These are phyloP conservation scores for Eupithecia dodoneata DNA, from an alignment of 2,888 invertebrate genomes.

Conservation along the genomic window DNA sequence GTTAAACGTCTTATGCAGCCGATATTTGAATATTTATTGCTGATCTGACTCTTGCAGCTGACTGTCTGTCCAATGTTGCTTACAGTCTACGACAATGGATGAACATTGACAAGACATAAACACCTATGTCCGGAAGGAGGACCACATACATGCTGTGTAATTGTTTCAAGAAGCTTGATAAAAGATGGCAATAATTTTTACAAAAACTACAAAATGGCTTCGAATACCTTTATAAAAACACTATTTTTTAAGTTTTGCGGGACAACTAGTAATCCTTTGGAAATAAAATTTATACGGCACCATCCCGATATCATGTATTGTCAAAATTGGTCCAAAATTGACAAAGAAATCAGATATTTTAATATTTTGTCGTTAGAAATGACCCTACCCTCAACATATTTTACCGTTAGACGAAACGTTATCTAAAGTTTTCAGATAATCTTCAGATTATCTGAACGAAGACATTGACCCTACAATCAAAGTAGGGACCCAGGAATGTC, in stretches of 20 bases:
- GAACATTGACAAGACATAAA: background rate
- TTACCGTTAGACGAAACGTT: background rate
- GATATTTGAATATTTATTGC: constrained; percentile 40
- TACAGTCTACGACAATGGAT: background rate
- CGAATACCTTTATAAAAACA: background rate
- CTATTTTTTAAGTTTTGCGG: background rate
- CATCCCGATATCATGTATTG: background rate
- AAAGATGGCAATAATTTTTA: background rate
- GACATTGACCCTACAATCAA: constrained; percentile 38
- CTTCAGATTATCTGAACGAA: constrained; percentile 11
- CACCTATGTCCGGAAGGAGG: no score
- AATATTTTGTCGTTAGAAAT: background rate
- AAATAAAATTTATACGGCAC: background rate
- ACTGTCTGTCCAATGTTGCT: background rate
- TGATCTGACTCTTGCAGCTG: constrained; percentile 14
- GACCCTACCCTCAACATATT: background rate
- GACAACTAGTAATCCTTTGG: background rate
- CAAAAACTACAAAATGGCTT: background rate
- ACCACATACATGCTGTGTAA: no score
- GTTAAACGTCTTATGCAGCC: constrained; percentile 20
- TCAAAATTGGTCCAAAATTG: no score
- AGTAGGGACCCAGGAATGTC: constrained; percentile 35
- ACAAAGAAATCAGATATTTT: background rate
- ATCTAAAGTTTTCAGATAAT: background rate
- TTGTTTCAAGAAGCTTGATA: background rate